These are phyloP conservation scores for Colinus virginianus DNA, from an alignment of 2,113 vertebrate genomes.

Conservation along the genomic window DNA sequence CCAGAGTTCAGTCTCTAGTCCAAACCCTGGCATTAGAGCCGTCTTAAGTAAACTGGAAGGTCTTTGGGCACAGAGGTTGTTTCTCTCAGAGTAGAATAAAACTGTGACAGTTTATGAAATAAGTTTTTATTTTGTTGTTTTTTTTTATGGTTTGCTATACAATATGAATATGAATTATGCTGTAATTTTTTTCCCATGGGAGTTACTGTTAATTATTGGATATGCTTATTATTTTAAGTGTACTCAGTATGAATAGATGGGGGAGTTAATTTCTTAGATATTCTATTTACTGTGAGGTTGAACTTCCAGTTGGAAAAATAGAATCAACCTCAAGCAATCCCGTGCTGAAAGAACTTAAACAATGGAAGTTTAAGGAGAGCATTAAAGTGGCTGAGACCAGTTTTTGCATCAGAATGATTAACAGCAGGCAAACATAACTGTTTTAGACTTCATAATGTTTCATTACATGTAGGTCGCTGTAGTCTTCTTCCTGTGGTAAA, in stretches of 20 bases:
- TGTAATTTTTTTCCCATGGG: background rate
- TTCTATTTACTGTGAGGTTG: background rate
- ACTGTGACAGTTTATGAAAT: background rate
- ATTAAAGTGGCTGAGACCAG: background rate
- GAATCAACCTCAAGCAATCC: background rate
- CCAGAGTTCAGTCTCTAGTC: background rate
- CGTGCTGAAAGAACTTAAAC: background rate
- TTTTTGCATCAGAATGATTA: background rate
- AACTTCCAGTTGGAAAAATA: background rate
- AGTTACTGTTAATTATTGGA: background rate
- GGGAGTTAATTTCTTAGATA: background rate
- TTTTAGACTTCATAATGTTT: conserved; percentile 32
- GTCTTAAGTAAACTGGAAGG: background rate
- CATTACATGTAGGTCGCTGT: conserved; percentile 86
- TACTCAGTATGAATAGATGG: background rate
- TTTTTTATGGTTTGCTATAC: background rate
- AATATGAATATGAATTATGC: background rate
- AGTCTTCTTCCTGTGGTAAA: conserved; percentile 98
- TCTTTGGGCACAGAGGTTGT: background rate
- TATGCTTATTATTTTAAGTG: background rate
- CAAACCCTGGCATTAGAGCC: background rate
- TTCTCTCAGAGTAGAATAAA: background rate
- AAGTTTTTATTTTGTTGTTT: background rate
- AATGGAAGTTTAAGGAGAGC: background rate
- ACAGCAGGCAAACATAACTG: background rate